These are phyloP conservation scores for Donacobius atricapilla DNA, from an alignment of 2,113 vertebrate genomes.

Conservation along the genomic window DNA sequence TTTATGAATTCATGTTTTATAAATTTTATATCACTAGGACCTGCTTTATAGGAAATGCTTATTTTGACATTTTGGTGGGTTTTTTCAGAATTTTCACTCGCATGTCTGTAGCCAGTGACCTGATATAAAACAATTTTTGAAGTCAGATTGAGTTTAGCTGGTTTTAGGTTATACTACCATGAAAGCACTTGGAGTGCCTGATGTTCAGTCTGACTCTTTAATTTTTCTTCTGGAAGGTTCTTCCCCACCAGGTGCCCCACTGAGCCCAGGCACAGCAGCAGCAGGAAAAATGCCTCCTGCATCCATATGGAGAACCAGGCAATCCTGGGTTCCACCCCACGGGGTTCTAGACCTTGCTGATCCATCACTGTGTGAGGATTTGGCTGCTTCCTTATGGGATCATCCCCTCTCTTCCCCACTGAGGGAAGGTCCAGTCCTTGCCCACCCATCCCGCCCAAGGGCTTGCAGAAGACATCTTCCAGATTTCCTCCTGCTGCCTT, in stretches of 20 bases:
- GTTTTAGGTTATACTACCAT: neutral
- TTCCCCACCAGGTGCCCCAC: neutral
- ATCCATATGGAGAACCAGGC: rapidly evolving
- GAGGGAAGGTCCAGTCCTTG: neutral
- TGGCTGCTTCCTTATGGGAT: neutral
- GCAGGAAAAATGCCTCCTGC: neutral
- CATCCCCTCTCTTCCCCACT: neutral
- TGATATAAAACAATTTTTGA: neutral
- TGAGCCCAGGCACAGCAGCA: neutral
- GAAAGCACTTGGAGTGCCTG: neutral
- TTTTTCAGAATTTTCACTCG: neutral
- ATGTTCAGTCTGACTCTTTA: neutral
- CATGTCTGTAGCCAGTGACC: neutral
- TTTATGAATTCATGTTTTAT: neutral
- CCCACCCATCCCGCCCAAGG: neutral
- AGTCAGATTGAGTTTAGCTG: neutral
- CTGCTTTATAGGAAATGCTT: neutral
- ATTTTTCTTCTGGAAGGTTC: neutral
- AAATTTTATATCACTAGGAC: neutral
- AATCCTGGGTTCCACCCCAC: neutral
- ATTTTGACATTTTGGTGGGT: neutral
- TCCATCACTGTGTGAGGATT: neutral
- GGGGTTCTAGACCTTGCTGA: neutral
- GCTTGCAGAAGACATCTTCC: neutral
- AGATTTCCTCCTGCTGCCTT: neutral